Conservation (phyloP, 1,140 invertebrate species). For the Solen grandis region DNA sequence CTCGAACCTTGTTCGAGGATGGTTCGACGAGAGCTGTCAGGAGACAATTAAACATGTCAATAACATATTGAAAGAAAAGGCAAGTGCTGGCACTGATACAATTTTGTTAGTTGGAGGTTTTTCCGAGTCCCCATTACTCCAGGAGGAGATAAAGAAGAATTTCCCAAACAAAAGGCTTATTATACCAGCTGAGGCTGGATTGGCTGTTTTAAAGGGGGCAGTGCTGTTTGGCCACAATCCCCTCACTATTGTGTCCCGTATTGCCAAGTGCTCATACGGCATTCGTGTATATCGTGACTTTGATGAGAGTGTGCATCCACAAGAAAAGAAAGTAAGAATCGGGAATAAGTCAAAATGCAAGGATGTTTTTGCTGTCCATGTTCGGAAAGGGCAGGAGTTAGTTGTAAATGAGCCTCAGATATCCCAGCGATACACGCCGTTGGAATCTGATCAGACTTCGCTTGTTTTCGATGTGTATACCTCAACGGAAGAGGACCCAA, state of each 20-base stretch:
- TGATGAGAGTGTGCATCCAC: conserved; percentile 3
- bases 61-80: conserved; percentile 24
- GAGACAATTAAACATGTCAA: neutral
- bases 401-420: conserved; percentile 13
- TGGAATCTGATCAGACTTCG: conserved; percentile 22
- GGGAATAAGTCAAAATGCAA: conserved; percentile 27
- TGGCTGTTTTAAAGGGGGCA: conserved; percentile 47
- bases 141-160: conserved; percentile 5
- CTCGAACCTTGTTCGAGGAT: neutral
- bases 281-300: conserved; percentile 32
- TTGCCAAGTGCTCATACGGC: conserved; percentile 45
- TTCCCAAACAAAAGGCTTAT: conserved; percentile 19
- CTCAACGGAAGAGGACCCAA: conserved; percentile 22
- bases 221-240: conserved; percentile 49
- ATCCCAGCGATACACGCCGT: conserved; percentile 16
- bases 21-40: conserved; percentile 19
- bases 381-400: conserved; percentile 26
- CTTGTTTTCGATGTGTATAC: conserved; percentile 26
- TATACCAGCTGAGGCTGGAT: conserved; percentile 27
- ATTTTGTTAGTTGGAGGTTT: conserved; percentile 50
- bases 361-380: conserved; percentile 34
- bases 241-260: conserved; percentile 13
- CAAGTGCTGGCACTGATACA: conserved; percentile 5
- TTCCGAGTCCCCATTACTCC: conserved; percentile 27
- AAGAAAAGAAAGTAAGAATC: conserved; percentile 21